These are phyloP conservation scores for Drymodes brunneopygia DNA, from an alignment of 2,113 vertebrate genomes.

Conservation along the genomic window DNA sequence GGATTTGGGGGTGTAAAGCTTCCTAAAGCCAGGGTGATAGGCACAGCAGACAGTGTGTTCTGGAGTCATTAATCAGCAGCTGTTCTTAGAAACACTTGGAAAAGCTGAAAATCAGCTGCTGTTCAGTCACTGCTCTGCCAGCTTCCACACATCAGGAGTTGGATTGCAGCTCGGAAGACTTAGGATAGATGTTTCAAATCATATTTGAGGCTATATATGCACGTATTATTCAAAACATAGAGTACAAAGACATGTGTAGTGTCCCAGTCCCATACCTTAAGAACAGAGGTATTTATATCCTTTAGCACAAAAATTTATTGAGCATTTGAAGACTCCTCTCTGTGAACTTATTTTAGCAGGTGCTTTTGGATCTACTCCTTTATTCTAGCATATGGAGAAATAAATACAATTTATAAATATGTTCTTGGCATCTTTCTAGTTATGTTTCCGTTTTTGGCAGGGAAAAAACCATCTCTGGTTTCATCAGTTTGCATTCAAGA, in stretches of 20 bases:
- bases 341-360: background rate
- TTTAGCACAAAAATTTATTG: background rate
- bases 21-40: background rate
- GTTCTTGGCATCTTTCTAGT: constrained; percentile 28
- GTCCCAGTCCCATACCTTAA: background rate
- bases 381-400: constrained; percentile 13
- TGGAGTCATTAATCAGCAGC: background rate
- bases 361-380: background rate
- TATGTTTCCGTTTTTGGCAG: constrained; percentile 35
- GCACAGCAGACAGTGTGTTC: background rate
- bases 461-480: constrained; percentile 11
- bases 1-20: background rate
- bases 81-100: background rate
- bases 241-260: background rate
- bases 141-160: background rate
- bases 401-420: constrained; percentile 35
- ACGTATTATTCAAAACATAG: background rate
- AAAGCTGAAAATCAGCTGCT: background rate
- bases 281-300: background rate
- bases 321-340: background rate
- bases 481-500: constrained; percentile 14
- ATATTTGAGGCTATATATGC: background rate
- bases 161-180: background rate
- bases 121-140: background rate
- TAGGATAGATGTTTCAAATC: background rate